These are phyloP conservation scores for Turnix velox DNA, from an alignment of 2,113 vertebrate genomes.

Conservation along the genomic window DNA sequence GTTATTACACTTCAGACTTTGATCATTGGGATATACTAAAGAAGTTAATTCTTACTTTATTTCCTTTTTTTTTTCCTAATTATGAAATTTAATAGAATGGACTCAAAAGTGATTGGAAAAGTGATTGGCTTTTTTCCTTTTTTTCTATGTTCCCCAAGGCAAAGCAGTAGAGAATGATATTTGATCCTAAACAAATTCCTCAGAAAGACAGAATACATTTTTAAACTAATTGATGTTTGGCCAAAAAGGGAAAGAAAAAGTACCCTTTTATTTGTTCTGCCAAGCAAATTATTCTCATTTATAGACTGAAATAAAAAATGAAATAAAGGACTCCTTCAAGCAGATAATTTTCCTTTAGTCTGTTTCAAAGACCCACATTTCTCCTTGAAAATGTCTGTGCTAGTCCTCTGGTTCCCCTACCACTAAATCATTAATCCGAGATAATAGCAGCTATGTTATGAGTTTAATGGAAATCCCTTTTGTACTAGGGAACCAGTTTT, in stretches of 20 bases:
- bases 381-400: neutral
- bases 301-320: slow-evolving; percentile 14
- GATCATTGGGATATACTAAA: neutral
- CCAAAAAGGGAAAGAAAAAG: neutral
- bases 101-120: neutral
- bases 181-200: slow-evolving; percentile 17
- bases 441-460: neutral
- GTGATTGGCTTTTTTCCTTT: neutral
- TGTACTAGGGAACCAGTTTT: neutral
- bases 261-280: neutral
- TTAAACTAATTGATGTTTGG: neutral
- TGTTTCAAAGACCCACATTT: neutral
- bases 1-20: slow-evolving; percentile 33
- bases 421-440: neutral
- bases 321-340: slow-evolving; percentile 9
- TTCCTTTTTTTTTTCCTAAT: slow-evolving; percentile 36
- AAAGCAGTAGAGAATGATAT: neutral
- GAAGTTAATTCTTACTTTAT: slow-evolving; percentile 6
- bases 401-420: neutral
- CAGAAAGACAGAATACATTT: neutral
- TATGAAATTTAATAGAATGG: slow-evolving; percentile 40
- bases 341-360: neutral
- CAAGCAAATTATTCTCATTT: slow-evolving; percentile 41
- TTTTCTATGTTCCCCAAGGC: neutral
- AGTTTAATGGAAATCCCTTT: neutral